Evolutionary conservation across 2,113 vertebrate genomes (phyloP), one percentile per base, ranked within the genome.

Genomic region (human (Homo sapiens)): DNA sequence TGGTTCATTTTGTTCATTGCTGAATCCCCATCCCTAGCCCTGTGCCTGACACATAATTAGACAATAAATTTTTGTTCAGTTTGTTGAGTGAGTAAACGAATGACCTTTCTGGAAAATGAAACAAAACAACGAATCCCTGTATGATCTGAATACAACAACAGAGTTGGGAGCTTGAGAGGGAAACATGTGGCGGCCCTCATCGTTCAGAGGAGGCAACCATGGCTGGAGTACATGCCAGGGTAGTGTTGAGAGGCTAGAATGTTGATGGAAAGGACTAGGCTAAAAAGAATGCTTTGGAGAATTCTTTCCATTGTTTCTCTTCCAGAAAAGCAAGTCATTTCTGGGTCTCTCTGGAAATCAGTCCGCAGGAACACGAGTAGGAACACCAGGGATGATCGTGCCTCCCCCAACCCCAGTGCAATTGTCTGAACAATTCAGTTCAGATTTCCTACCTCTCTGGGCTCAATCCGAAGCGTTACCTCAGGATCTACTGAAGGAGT

Each of bases 271-370:
- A 80, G 32, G 90, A 13, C 17, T 40, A 72, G 52, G 40, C 30
- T 43, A 48, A 80, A 16, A 38, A 75, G 38, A 90, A 25, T 20
- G 48, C 64, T 92, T n/a, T 32, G 32, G 40, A 72, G 70, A 70
- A 32, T n/a, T 64, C 32, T 82, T 94, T 45, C 38, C 32, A 20
- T 23, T 81, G 16, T 91, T 68, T 91, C 86, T 92, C 6, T 96
- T 97, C 50, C 93, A 98, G 97, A 96, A 94, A 55, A 88, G 50
- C 20, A 81, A 89, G 81, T 68, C 92, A 8, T 40, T 70, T 45
- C 66, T 23, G 70, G 27, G 40, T n/a, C 70, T 55, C 66, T 84
- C 89, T 16, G 55, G 59, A 70, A 96, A 82, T 23, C 96, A 96
- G 57, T 20, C 80, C 9, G 43, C 59, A 73, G 40, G 13, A 38